Base-by-base conservation (phyloP, 2,113 vertebrate genomes). In the Sardina pilchardus region DNA sequence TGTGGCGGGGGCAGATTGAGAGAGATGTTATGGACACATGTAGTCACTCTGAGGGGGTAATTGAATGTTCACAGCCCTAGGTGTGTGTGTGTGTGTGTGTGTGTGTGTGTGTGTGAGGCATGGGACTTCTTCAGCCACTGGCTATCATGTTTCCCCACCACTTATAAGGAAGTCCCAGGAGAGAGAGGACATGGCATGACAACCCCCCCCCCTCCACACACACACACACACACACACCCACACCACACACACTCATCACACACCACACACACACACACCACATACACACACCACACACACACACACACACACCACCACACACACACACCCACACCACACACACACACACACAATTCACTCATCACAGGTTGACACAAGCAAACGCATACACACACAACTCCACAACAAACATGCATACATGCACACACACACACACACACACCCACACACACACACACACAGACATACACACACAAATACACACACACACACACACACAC, bases 131-230 rank as follows among this genome's bases (percentile, higher is more conserved):
- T 86, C 30, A 85, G n/a, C 75, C 86, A 81, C 86, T 83, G 42
- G 80, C 87, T 92, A 86, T 94, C 88, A 45, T 86, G 84, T 93
- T 91, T 86, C 91, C 85, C 78, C 59, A 24, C 82, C 45, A 90
- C 87, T 91, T 89, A 90, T 92, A 88, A 88, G 86, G 88, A 71
- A 84, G 26, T 36, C 50, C 8, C 14, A 21, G 34, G 63, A 7
- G 67, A 85, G 85, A 75, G 83, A 86, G 50, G 50, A 16, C 50
- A 53, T 17, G 14, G 5, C 50, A 53, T 19, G 50, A 19, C 48
- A 9, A 9, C 48, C 6, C 47, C 12, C 48, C 1, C 48, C 4
- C 48, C 12, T 1, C 12, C 48, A 81, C 8, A 21, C 24, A 48
- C 16, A 53, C 81, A 84, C 34, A 80, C 16, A 14, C 16, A 82